phyloP scores from a whole-genome alignment of 1,140 invertebrate species.

The Lepidurus packardi region DNA sequence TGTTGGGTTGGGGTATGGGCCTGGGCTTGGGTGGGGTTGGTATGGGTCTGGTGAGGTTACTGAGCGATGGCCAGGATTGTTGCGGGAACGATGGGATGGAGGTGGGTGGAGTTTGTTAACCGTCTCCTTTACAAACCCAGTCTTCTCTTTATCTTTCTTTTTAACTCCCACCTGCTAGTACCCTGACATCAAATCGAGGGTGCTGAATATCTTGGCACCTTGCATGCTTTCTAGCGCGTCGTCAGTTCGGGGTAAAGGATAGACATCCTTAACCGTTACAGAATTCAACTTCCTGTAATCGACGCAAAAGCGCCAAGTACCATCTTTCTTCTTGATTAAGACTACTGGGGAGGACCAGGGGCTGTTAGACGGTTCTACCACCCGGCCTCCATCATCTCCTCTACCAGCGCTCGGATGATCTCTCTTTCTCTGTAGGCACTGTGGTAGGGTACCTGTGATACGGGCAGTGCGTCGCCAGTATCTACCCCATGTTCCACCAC shows the following conservation, averaged over 20 bases:
- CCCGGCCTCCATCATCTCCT: slow-evolving; percentile 27
- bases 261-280: slow-evolving; percentile 42
- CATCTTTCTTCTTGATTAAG: slow-evolving; percentile 38
- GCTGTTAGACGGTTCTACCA: slow-evolving; percentile 23
- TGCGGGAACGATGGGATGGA: too few species aligned
- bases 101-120: too few species aligned
- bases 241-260: slow-evolving; percentile 48
- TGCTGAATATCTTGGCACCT: slow-evolving; percentile 41
- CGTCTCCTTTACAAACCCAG: slow-evolving; percentile 50
- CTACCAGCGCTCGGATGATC: not conserved
- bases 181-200: slow-evolving; percentile 45
- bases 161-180: slow-evolving; percentile 47
- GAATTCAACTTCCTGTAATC: slow-evolving; percentile 45
- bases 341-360: slow-evolving; percentile 28
- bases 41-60: too few species aligned
- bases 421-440: not conserved
- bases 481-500: slow-evolving; percentile 40
- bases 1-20: too few species aligned
- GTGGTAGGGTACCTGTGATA: slow-evolving; percentile 40
- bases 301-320: slow-evolving; percentile 43
- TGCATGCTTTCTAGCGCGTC: slow-evolving; percentile 43
- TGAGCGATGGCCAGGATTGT: too few species aligned
- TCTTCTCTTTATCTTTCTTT: slow-evolving; percentile 44
- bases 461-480: slow-evolving; percentile 38
- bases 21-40: too few species aligned